phyloP scores from a whole-genome alignment of 2,888 invertebrate genomes.

The Spisula solida region DNA sequence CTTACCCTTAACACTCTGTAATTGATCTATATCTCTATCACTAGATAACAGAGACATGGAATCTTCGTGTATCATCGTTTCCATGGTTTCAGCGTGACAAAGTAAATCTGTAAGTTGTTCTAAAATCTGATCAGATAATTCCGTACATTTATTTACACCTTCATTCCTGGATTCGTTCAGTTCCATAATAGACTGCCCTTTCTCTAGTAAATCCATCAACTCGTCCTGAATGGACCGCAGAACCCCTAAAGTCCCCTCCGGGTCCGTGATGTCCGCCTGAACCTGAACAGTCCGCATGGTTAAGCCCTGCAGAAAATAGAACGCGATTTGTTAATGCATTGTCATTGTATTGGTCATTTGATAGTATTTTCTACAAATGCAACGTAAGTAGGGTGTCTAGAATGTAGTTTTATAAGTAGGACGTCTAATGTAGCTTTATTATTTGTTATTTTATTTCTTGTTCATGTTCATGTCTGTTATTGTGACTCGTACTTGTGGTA shows the following conservation, averaged over 20 bases:
- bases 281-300: slow-evolving; percentile 33
- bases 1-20: neutral
- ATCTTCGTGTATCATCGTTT: slow-evolving; percentile 33
- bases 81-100: slow-evolving; percentile 34
- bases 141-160: slow-evolving; percentile 6
- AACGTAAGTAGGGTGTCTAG: too few species aligned
- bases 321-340: too few species aligned
- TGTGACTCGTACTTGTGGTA: too few species aligned
- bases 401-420: too few species aligned
- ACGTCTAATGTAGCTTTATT: too few species aligned
- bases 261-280: slow-evolving; percentile 61
- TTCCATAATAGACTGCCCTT: slow-evolving; percentile 25
- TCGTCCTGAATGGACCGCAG: slow-evolving; percentile 52
- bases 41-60: slow-evolving; percentile 23
- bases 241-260: slow-evolving; percentile 64
- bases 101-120: slow-evolving; percentile 36
- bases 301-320: neutral
- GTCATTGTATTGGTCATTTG: too few species aligned
- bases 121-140: slow-evolving; percentile 14
- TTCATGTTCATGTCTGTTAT: too few species aligned
- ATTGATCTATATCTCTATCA: slow-evolving; percentile 2
- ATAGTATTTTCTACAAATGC: too few species aligned
- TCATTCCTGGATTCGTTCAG: slow-evolving; percentile 7
- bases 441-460: too few species aligned
- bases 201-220: slow-evolving; percentile 40